phyloP scores from a whole-genome alignment of 1,140 invertebrate species.

The Musca domestica region DNA sequence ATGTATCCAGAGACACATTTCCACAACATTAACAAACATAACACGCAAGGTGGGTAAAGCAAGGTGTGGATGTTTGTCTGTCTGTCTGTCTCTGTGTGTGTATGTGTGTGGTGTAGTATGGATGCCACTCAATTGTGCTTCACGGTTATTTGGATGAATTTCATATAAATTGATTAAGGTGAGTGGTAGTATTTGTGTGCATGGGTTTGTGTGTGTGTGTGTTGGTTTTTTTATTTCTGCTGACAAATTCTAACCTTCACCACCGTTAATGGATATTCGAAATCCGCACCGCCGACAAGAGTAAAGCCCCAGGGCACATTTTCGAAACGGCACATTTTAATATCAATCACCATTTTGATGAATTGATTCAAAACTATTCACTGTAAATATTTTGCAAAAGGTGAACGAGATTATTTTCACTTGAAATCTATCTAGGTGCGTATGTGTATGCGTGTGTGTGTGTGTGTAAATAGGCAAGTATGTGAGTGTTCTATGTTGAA shows the following conservation, averaged over 20 bases:
- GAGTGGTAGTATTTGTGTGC: neutral
- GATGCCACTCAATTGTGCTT: no score
- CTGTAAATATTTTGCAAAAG: neutral
- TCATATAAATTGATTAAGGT: no score
- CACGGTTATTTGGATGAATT: no score
- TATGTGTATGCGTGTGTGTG: neutral
- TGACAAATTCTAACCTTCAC: conserved; percentile 66
- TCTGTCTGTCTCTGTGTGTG: no score
- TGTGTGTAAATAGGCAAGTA: neutral
- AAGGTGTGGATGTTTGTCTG: no score
- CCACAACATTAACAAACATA: no score
- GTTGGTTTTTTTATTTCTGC: no score
- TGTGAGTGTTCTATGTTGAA: neutral
- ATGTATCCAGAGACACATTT: no score
- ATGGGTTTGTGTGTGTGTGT: no score
- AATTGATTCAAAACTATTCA: neutral
- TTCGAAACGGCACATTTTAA: conserved; percentile 64
- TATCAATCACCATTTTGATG: conserved; percentile 55
- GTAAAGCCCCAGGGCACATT: conserved; percentile 83
- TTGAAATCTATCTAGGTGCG: neutral
- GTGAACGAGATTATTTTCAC: no score
- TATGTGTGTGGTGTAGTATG: no score
- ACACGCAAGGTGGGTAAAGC: no score
- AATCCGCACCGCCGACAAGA: conserved; percentile 80
- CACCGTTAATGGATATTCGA: conserved; percentile 75